Base-by-base conservation (phyloP, 1,140 invertebrate species). In the Lucilia sericata region DNA sequence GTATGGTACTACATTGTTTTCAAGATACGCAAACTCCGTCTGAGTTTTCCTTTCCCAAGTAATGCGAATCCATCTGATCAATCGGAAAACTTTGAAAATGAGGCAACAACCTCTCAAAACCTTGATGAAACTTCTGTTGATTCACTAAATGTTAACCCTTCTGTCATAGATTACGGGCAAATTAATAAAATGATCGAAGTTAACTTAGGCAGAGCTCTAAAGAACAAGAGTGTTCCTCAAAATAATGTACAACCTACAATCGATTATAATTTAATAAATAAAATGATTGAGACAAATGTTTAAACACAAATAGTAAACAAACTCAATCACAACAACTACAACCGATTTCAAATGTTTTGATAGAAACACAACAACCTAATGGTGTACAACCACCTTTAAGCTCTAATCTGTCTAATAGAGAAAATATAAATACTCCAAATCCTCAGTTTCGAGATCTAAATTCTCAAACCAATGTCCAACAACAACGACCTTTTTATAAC, bases 201-300 rank as follows among this genome's bases (percentile, higher is more conserved):
- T 60, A 60, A n/a, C 13, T 17, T n/a, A 14, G 17, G 17, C 13
- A 60, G 17, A 17, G 51, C 51, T 5, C 2, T 60, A n/a, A n/a
- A 60, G 17, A 60, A 14, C 13, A 60, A 14, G 17, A 17, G 13
- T 3, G 13, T n/a, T 60, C 51, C 51, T 17, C 13, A n/a, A 14
- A 60, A 60, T 60, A 60, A 60, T 60, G 17, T 5, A 14, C 13
- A 60, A 17, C 13, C 51, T 17, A 60, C 51, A 60, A 78, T 78
- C 12, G 75, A 78, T 78, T 78, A 78, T 78, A 42, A 78, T 78
- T n/a, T 36, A 34, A 47, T 78, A 17, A n/a, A 34, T n/a, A 78
- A 42, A 42, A 34, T 78, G 34, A 78, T 78, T 78, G 75, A 78
- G 14, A 78, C 30, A 10, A 78, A 47, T 42, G 42, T 78, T 60